Conservation (phyloP, 2,113 vertebrate genomes). For the Paratilapia polleni region DNA sequence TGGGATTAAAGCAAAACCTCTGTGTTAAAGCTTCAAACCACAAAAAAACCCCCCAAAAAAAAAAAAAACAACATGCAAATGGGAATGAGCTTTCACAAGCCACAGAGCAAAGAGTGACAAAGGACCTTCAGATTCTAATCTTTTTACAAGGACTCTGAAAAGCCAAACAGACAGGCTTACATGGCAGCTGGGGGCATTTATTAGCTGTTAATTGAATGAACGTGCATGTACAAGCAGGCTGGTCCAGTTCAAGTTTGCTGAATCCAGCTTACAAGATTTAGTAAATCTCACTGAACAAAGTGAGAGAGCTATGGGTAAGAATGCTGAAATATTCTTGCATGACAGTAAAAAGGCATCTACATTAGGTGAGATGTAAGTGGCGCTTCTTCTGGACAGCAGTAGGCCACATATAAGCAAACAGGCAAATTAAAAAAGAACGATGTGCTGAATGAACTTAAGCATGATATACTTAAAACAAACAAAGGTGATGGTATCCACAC, state of each 20-base stretch:
- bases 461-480: too few species aligned
- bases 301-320: not conserved
- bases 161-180: not conserved
- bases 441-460: not conserved
- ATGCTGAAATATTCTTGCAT: not conserved
- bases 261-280: not conserved
- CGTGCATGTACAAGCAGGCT: not conserved
- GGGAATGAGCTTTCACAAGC: not conserved
- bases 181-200: not conserved
- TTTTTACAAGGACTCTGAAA: not conserved
- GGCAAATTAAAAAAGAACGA: not conserved
- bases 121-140: not conserved
- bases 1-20: constrained; percentile 34
- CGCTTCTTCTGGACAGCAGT: not conserved
- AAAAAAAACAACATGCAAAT: not conserved
- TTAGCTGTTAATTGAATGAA: not conserved
- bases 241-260: not conserved
- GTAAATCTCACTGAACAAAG: not conserved
- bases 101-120: not conserved
- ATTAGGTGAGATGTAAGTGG: not conserved
- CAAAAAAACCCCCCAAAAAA: not conserved
- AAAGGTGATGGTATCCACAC: not conserved
- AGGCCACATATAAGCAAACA: not conserved
- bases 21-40: not conserved
- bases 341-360: not conserved